These are phyloP conservation scores for Bos javanicus DNA, from an alignment of 2,113 vertebrate species.

Conservation along the genomic window DNA sequence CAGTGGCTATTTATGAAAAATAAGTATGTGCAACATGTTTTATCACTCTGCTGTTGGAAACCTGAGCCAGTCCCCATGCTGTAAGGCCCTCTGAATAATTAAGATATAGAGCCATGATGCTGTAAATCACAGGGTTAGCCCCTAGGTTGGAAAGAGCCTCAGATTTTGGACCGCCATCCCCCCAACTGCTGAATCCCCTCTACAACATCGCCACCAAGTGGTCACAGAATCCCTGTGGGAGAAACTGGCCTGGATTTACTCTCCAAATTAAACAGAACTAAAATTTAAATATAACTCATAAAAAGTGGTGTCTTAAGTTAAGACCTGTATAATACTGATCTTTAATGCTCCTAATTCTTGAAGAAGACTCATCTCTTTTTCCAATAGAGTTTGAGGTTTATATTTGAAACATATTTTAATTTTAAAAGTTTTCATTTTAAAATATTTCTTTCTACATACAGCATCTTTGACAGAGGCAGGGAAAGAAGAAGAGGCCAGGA, in stretches of 20 bases:
- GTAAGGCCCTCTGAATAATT: constrained; percentile 36
- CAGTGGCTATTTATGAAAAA: constrained; percentile 7
- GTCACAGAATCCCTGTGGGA: not conserved
- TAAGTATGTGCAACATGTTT: not conserved
- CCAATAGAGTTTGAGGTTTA: not conserved
- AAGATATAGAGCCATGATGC: constrained; percentile 25
- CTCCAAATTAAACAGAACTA: not conserved
- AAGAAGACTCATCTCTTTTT: not conserved
- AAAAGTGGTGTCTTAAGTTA: not conserved
- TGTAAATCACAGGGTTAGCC: not conserved
- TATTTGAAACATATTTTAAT: not conserved
- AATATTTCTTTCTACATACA: not conserved
- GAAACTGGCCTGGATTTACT: not conserved
- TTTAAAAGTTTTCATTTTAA: not conserved
- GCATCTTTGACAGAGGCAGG: not conserved
- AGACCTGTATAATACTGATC: not conserved
- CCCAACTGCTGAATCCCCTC: constrained; percentile 16
- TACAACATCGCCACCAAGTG: constrained; percentile 72
- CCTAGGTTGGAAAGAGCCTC: not conserved
- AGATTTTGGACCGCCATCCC: not conserved
- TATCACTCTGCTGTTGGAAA: constrained; percentile 36
- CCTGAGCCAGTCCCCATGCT: not conserved
- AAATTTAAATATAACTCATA: not conserved
- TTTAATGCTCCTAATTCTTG: not conserved
- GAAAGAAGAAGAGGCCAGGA: not conserved